Evolutionary conservation across 2,113 vertebrate species (phyloP), one percentile per base, ranked within the genome.

Genomic region (Promerops cafer): DNA sequence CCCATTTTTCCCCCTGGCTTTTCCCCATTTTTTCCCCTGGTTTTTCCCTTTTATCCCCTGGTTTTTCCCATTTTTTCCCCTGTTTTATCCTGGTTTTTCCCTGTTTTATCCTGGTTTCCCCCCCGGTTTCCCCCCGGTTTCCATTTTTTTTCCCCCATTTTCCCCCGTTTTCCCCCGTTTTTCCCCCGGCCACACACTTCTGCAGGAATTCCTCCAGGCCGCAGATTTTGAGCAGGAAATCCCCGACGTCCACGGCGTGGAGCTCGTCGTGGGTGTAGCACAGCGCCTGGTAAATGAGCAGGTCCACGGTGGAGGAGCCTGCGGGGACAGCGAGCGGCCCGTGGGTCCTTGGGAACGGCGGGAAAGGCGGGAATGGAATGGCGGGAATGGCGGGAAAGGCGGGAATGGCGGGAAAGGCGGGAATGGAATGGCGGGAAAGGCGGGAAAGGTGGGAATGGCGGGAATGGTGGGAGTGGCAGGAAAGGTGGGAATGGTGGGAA

Each of bases 211-310:
- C 99, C 89, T 98, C 98, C 65, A 98, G 94, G 31, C 98, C 98
- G 11, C 98, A 98, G 59, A 98, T 97, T 78, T 98, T 98, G 53
- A 98, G 97, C 79, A 98, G 95, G 2, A 98, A 98, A 76, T 98
- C 97, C 17, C 97, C 97, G 9, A 99, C 98, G 0, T 99, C 97
- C 12, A 99, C 66, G 17, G 97, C 71, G 33, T 97, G 97, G 90
- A 99, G 98, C 57, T 99, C 98, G 0, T 99, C 99, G 17, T 99
- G 98, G 26, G 99, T 98, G 72, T 99, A 99, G 89, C 99, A 99
- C 87, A 99, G 97, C 0, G 99, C 99, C 98, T 99, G 99, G 87
- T 99, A 98, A 96, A 99, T 99, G 52, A 99, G 98, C 95, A 99
- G 97, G 95, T 99, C 99, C 42, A 99, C 98, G 0, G 99, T 99